A percentile compares a stretch with the other conserved stretches of the same genome.
Conservation (phyloP, 37 sponge, comb jelly and placozoan genomes). For the Theonella swinhoei region DNA sequence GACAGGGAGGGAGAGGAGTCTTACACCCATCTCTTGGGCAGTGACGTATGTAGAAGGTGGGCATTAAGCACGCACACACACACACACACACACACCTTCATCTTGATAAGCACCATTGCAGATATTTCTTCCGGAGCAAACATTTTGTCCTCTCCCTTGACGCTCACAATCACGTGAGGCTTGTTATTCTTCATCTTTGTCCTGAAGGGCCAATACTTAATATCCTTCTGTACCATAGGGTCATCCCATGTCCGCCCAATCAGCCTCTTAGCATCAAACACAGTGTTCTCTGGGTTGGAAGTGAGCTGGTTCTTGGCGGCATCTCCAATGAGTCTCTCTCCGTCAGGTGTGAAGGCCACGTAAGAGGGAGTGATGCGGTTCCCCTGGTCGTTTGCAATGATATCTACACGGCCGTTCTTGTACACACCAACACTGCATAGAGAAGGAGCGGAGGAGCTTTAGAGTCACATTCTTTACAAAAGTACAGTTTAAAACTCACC, state of each 20-base stretch:
- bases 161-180: constrained; percentile 86
- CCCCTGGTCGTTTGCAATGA: constrained; percentile 99
- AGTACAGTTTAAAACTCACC: too few relatives aligned
- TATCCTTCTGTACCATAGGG: constrained; percentile 85
- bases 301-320: constrained; percentile 99
- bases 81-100: constrained; percentile 92
- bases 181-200: constrained; percentile 85
- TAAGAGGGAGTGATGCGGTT: constrained; percentile 99
- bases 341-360: constrained; percentile 96
- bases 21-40: too few relatives aligned
- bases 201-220: constrained; percentile 90
- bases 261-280: constrained; percentile 96
- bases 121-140: constrained; percentile 98
- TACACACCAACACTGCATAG: constrained; percentile 94
- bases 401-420: constrained; percentile 99
- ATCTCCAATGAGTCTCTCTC: constrained; percentile 98
- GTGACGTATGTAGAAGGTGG: too few relatives aligned
- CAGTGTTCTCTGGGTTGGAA: constrained; percentile 95
- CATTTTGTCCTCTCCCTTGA: constrained; percentile 77
- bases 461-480: too few relatives aligned
- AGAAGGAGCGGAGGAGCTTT: too few relatives aligned
- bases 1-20: too few relatives aligned
- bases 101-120: constrained; percentile 96
- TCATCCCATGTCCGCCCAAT: constrained; percentile 96
- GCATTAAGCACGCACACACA: too few relatives aligned